Evolutionary conservation across 1,140 invertebrate genomes (phyloP), one percentile per base, ranked within the genome.

Genomic region (Calosoma granatense): DNA sequence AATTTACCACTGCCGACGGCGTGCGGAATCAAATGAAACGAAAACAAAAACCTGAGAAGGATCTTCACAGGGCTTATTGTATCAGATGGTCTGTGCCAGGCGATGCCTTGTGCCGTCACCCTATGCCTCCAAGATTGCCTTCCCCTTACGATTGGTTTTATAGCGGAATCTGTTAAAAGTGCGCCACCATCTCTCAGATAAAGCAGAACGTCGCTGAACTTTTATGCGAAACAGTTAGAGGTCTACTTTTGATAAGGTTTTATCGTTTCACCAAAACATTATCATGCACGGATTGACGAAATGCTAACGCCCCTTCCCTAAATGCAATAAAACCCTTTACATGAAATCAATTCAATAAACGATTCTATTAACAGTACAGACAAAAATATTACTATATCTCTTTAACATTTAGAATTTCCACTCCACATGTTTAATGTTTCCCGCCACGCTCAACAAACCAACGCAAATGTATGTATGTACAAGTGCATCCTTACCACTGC

Each of bases 11-110:
- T 47, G 41, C 41, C 41, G 41, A 47, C 41, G 15, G 41, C 41
- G 15, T 47, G 41, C 41, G 41, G 41, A 47, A 47, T 47, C 41
- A 47, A 47, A 47, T 47, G 41, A 47, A 47, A 47, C 41, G 15
- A 47, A 47, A 47, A 47, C 41, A 47, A 47, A 47, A 47, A 47
- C 41, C 41, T 9, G 41, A 47, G 41, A 47, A 47, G 41, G 41
- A 47, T 47, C 41, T 47, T 47, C 15, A 47, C 41, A 17, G 15
- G 15, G 41, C 41, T 47, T 47, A 47, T 47, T 47, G 41, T 47
- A 47, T 47, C 41, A 47, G 41, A 47, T 47, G 41, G 6, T 47
- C 15, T 11, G 17, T 3, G 9, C 41, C n/a, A n/a, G 26, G 6
- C 26, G 26, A 36, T 36, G 26, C 6, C 26, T 9, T n/a, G 26